Percentiles rank a stretch among this genome's conserved stretches.
Evolutionary conservation across 2,888 invertebrate species (phyloP).

Genomic region (Myopa tessellatipennis): DNA sequence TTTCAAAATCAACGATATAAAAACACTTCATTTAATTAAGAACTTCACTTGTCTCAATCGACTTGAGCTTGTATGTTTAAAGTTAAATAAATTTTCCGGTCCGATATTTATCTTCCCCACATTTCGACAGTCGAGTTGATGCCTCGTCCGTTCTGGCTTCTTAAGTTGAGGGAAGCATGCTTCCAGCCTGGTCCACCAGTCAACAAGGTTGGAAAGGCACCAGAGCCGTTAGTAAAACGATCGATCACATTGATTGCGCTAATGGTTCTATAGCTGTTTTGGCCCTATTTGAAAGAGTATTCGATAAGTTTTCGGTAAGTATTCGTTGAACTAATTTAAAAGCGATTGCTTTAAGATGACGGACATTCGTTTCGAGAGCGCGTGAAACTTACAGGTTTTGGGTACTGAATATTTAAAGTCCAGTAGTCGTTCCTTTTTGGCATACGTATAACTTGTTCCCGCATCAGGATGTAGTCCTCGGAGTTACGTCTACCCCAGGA

Average conservation of each 20-base stretch:
- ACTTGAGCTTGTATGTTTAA: no score
- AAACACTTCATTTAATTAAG: no score
- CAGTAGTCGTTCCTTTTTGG: conserved; percentile 40
- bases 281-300: conserved; percentile 31
- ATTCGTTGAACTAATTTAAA: no score
- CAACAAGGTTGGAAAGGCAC: conserved; percentile 51
- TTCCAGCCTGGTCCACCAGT: conserved; percentile 54
- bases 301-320: neutral
- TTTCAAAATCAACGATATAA: no score
- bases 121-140: conserved; percentile 57
- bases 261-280: conserved; percentile 46
- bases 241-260: conserved; percentile 52
- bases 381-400: conserved; percentile 46
- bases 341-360: neutral
- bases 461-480: conserved; percentile 37
- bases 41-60: no score
- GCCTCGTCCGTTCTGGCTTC: conserved; percentile 48
- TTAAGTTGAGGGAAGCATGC: conserved; percentile 49
- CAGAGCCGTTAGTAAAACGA: conserved; percentile 56
- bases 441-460: conserved; percentile 43
- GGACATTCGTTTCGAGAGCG: neutral
- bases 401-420: conserved; percentile 43
- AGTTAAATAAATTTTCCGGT: no score
- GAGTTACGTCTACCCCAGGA: conserved; percentile 44
- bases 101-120: conserved; percentile 46